Percentiles rank a stretch among this genome's conserved stretches.
Conservation (phyloP, 2,113 vertebrate species). For the Semnornis frantzii region DNA sequence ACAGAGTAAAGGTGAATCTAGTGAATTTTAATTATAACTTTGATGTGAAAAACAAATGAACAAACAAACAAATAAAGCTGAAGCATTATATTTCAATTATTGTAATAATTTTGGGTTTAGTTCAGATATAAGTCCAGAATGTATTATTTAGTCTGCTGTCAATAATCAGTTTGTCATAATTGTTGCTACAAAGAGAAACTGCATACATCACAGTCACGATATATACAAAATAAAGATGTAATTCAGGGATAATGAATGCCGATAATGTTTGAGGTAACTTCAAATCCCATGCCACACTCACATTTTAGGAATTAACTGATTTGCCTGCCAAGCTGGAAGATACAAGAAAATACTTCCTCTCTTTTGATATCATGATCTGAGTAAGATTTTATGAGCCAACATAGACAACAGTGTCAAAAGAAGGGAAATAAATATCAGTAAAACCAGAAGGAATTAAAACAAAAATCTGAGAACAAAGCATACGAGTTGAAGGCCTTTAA, state of each 20-base stretch:
- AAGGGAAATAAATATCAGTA: constrained; percentile 50
- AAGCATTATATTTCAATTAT: too few species aligned
- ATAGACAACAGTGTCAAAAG: constrained; percentile 38
- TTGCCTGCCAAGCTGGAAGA: constrained; percentile 24
- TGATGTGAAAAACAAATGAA: not conserved
- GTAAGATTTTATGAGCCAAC: constrained; percentile 51
- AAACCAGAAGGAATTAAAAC: constrained; percentile 59
- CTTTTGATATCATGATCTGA: constrained; percentile 68
- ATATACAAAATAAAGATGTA: not conserved
- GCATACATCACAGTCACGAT: not conserved
- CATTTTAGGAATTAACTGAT: constrained; percentile 6
- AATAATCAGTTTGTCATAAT: not conserved
- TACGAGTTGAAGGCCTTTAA: not conserved
- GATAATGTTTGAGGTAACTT: not conserved
- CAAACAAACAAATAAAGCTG: not conserved
- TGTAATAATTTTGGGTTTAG: not conserved
- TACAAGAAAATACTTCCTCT: constrained; percentile 44
- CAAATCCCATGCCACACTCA: not conserved
- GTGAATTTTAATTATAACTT: not conserved
- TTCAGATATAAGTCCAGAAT: not conserved
- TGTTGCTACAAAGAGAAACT: not conserved
- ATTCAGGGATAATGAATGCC: not conserved
- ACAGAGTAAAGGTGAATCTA: not conserved
- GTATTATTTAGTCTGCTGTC: not conserved
- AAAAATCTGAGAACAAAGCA: constrained; percentile 30